Evolutionary conservation across 2,113 vertebrate genomes (phyloP).

Genomic region (Carlito syrichta): DNA sequence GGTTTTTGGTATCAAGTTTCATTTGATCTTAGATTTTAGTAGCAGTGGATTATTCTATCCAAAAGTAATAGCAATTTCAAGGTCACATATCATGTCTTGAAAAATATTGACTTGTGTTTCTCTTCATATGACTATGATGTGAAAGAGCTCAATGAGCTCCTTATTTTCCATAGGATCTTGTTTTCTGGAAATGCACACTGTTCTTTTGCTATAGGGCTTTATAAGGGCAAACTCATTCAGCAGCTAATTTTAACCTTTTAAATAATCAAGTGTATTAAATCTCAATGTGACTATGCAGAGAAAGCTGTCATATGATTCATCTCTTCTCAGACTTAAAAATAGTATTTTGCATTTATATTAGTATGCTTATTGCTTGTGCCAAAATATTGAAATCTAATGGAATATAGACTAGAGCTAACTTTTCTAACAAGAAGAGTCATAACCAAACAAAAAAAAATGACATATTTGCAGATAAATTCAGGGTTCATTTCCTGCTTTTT

Average conservation of each 20-base stretch:
- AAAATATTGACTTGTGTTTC: neutral
- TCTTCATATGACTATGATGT: neutral
- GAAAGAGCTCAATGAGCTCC: neutral
- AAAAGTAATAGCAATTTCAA: neutral
- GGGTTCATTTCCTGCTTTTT: neutral
- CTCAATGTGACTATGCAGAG: neutral
- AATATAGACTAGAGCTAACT: neutral
- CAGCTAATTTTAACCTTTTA: slow-evolving; percentile 23
- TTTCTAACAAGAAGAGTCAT: neutral
- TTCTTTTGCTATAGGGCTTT: slow-evolving; percentile 12
- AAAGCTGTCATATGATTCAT: neutral
- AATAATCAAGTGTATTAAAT: neutral
- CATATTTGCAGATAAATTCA: neutral
- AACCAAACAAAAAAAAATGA: neutral
- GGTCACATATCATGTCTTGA: neutral
- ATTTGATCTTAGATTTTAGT: neutral
- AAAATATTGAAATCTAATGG: slow-evolving; percentile 11
- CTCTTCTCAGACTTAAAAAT: neutral
- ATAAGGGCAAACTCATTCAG: neutral
- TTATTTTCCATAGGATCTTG: slow-evolving; percentile 43
- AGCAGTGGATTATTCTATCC: neutral
- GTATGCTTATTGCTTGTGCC: neutral
- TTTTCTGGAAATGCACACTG: neutral
- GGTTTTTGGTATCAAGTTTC: neutral
- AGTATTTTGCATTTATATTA: slow-evolving; percentile 6